These are phyloP conservation scores for Schrankia costaestrigalis DNA, from an alignment of 2,888 invertebrate species.

Conservation along the genomic window DNA sequence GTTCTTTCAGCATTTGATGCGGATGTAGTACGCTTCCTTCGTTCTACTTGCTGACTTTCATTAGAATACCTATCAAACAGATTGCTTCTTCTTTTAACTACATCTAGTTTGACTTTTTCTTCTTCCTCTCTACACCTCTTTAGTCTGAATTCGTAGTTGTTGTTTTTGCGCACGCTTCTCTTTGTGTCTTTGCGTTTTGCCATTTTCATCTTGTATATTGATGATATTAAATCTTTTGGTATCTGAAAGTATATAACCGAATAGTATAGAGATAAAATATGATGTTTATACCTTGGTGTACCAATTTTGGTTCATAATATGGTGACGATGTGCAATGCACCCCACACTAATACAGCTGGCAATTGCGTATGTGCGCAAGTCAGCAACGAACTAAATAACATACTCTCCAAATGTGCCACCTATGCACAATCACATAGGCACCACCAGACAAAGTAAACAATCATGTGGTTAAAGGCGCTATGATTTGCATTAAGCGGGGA, in stretches of 20 bases:
- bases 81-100: conserved; percentile 71
- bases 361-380: conserved; percentile 84
- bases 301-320: background rate
- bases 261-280: background rate
- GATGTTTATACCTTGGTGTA: background rate
- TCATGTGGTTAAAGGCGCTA: too few relatives aligned
- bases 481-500: too few relatives aligned
- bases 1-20: conserved; percentile 45
- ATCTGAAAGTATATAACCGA: conserved; percentile 61
- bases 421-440: too few relatives aligned
- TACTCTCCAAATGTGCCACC: conserved; percentile 90
- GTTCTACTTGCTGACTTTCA: conserved; percentile 67
- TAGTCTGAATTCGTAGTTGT: conserved; percentile 68
- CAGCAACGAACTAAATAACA: conserved; percentile 88
- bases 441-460: too few relatives aligned
- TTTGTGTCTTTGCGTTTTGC: conserved; percentile 83
- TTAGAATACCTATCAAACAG: conserved; percentile 66
- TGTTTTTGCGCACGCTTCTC: conserved; percentile 74
- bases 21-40: conserved; percentile 60
- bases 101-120: conserved; percentile 42
- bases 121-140: conserved; percentile 53
- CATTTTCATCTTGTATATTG: conserved; percentile 85
- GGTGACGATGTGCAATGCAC: conserved; percentile 88
- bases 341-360: conserved; percentile 84
- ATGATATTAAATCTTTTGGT: conserved; percentile 87